phyloP scores from a whole-genome alignment of 1,140 invertebrate species.

The Caenorhabditis brenneri region DNA sequence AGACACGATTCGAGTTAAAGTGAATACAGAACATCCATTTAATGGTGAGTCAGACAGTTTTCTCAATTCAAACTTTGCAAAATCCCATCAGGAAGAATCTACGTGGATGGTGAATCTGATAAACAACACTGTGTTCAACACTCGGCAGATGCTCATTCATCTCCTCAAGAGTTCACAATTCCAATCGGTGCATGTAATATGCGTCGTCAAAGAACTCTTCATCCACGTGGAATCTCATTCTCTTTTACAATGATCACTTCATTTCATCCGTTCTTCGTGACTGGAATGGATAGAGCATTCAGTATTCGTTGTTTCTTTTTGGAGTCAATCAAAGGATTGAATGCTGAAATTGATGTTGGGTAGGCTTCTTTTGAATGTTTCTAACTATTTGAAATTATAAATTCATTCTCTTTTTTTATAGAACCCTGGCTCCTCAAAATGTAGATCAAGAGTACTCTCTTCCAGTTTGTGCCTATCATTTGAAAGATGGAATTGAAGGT shows the following conservation, averaged over 20 bases:
- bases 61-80: neutral
- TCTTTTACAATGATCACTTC: constrained; percentile 68
- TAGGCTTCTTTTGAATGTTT: no score
- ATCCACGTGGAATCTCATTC: constrained; percentile 67
- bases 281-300: constrained; percentile 68
- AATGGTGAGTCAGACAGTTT: constrained; percentile 3
- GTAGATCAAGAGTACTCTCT: constrained; percentile 66
- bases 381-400: neutral
- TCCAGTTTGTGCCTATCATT: constrained; percentile 65
- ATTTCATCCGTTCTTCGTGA: constrained; percentile 67
- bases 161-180: constrained; percentile 57
- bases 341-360: constrained; percentile 66
- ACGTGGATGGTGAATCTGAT: constrained; percentile 68
- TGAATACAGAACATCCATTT: constrained; percentile 63
- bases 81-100: constrained; percentile 60
- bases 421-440: constrained; percentile 63
- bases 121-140: constrained; percentile 61
- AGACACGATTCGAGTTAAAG: constrained; percentile 50
- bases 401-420: constrained; percentile 52
- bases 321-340: constrained; percentile 67
- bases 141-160: constrained; percentile 47
- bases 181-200: constrained; percentile 70
- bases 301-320: constrained; percentile 69
- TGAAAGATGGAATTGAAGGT: constrained; percentile 63
- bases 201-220: constrained; percentile 66